Evolutionary conservation across 64 coral and sea anemone genomes (phyloP), one percentile per base, ranked within the genome.

Genomic region (Montipora cactus): DNA sequence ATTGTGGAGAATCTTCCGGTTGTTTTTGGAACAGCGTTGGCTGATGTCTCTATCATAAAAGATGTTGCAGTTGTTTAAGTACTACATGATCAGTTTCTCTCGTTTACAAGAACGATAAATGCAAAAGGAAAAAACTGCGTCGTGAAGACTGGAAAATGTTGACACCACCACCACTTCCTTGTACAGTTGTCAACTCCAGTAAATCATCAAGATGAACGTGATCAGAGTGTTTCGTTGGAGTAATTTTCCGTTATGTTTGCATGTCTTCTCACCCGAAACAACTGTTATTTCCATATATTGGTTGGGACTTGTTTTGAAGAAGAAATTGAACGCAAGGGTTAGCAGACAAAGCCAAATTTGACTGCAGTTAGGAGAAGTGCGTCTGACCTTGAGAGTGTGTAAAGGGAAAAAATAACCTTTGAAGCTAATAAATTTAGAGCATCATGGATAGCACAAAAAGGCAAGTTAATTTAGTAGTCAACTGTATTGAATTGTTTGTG

Each of bases 401-500:
- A 76, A 7, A 25, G 8, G 68, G 68, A 5, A 71, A 4, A 71
- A 13, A 9, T 2, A 22, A 57, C 11, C 11, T 7, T 45, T 50
- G 47, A 49, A 47, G 44, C 37, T 37, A 37, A 37, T 37, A 37
- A 37, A 49, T 64, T 11, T 16, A 86, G 37, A 37, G 14, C 64
- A 89, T 45, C 28, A 91, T 91, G 89, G 89, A 91, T 18, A 81
- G 79, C 77, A 81, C 89, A 18, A 25, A 91, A 19, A 91, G 78
- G 89, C 78, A 55, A 91, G 78, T 77, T 81, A 67, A 14, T 15
- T 15, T 16, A 14, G 3, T 64, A 11, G 53, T 57, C 53, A 57
- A 57, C 6, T 57, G 53, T 11, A 57, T 11, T 57, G 53, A 57
- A 11, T 57, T 57, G 0, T 57, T 57, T 57, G 53, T 57, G 11